Percentiles rank a stretch among this genome's conserved stretches.
Evolutionary conservation across 2,113 vertebrate species (phyloP).

Genomic region (Thalassoma bifasciatum): DNA sequence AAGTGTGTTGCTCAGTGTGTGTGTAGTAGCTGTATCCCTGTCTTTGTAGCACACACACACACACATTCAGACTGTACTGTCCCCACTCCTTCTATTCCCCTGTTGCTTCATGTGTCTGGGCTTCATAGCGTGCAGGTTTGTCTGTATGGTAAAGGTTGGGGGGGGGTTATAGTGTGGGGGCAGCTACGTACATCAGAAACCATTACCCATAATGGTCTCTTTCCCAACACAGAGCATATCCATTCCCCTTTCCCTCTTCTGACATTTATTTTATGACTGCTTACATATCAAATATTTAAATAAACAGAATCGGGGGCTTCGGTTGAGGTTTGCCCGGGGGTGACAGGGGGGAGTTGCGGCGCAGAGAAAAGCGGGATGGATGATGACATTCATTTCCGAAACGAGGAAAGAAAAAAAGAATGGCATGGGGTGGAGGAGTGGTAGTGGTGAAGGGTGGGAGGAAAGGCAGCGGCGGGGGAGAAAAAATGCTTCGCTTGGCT

Average conservation of each 20-base stretch:
- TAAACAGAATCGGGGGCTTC: slow-evolving; percentile 77
- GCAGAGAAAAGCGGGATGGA: slow-evolving; percentile 55
- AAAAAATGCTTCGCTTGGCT: slow-evolving; percentile 75
- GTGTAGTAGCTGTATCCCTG: slow-evolving; percentile 34
- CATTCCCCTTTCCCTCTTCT: slow-evolving; percentile 76
- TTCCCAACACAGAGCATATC: slow-evolving; percentile 59
- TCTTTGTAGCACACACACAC: slow-evolving; percentile 20
- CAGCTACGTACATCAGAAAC: slow-evolving; percentile 68
- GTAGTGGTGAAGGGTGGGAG: slow-evolving; percentile 33
- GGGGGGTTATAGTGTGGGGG: slow-evolving; percentile 48
- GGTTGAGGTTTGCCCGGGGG: slow-evolving; percentile 65
- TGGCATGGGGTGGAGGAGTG: slow-evolving; percentile 16
- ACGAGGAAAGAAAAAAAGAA: slow-evolving; percentile 58
- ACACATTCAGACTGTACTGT: slow-evolving; percentile 26
- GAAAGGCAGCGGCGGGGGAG: slow-evolving; percentile 17
- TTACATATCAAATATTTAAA: slow-evolving; percentile 87
- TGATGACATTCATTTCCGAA: slow-evolving; percentile 81
- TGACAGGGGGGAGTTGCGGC: slow-evolving; percentile 43
- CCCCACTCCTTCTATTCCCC: slow-evolving; percentile 61
- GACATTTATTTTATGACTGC: slow-evolving; percentile 85
- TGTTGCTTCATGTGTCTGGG: slow-evolving; percentile 59
- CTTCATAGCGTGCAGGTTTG: slow-evolving; percentile 49
- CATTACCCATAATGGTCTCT: slow-evolving; percentile 80
- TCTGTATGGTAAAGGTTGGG: slow-evolving; percentile 12
- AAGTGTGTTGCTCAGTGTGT: slow-evolving; percentile 37